Base-by-base conservation (phyloP, 92 coral and sea anemone genomes). In the Zoanthus sansibaricus region DNA sequence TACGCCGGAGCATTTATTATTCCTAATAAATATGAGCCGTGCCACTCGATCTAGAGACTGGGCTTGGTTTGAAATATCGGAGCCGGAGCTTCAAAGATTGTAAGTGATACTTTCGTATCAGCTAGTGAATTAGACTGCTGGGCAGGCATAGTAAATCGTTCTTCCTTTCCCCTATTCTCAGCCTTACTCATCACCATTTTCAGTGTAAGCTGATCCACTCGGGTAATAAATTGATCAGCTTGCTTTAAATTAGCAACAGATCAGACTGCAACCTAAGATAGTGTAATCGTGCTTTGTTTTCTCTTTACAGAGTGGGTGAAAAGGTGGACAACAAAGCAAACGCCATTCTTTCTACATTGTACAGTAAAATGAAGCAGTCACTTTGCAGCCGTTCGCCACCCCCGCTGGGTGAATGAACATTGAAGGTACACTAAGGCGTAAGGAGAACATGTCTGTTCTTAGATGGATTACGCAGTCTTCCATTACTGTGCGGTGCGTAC, bases 21-120 rank as follows among this genome's bases (percentile, higher is more conserved):
- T 94, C 77, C 89, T 94, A 71, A 86, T 94, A 79, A 94, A 93
- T 79, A 93, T 94, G 95, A 94, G 98, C 85, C 98, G 98, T 33
- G 98, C 98, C n/a, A 94, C 93, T 2, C 80, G 98, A 80, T 95
- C 94, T 59, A 94, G 78, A 54, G 98, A 94, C 96, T 94, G 98
- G 98, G 98, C 98, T 70, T 94, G 98, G 98, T 94, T 94, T 87
- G 98, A 94, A 76, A 89, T 94, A 64, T 92, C 98, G 25, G 98
- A 94, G 78, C 86, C 92, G 9, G 95, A 94, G 67, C 92, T 94
- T 21, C 90, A 89, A 62, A 76, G 83, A 68, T 75, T 94, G 98
- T 94, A 89, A 91, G 98, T 93, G 18, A 58, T 14, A 45, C 21
- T 7, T 21, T 18, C 20, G 1, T 64, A 32, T 45, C 12, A 58